phyloP scores from a whole-genome alignment of 2,113 vertebrate genomes.

The Bostrychus sinensis region DNA sequence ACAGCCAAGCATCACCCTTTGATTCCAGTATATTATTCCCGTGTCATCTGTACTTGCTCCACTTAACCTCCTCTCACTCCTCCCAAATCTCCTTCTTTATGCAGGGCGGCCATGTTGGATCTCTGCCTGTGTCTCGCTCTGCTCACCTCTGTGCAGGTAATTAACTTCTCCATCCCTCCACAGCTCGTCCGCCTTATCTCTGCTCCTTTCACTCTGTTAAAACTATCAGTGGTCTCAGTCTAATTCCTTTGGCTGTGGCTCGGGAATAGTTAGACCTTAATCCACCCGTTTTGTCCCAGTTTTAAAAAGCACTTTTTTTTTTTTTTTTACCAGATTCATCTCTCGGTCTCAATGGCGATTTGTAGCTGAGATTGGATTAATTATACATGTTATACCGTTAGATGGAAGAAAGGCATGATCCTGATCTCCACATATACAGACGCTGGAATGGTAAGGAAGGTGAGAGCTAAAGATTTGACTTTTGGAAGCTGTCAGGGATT shows the following conservation, averaged over 20 bases:
- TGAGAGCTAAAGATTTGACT: slow-evolving; percentile 70
- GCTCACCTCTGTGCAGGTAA: slow-evolving; percentile 75
- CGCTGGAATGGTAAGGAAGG: slow-evolving; percentile 29
- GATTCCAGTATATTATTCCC: slow-evolving; percentile 67
- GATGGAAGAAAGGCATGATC: slow-evolving; percentile 72
- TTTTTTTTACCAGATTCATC: slow-evolving; percentile 60
- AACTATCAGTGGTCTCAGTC: slow-evolving; percentile 79
- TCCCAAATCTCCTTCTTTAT: slow-evolving; percentile 65
- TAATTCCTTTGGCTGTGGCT: slow-evolving; percentile 84
- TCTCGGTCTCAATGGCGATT: slow-evolving; percentile 67
- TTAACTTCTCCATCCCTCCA: slow-evolving; percentile 77
- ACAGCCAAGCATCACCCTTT: slow-evolving; percentile 33
- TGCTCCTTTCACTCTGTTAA: slow-evolving; percentile 85
- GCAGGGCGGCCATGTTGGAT: slow-evolving; percentile 63
- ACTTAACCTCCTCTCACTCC: slow-evolving; percentile 38
- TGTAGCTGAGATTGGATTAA: slow-evolving; percentile 72
- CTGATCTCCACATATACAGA: slow-evolving; percentile 60
- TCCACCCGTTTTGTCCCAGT: slow-evolving; percentile 54
- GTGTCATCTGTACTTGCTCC: slow-evolving; percentile 55
- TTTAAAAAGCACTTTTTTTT: slow-evolving; percentile 53
- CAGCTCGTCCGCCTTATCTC: slow-evolving; percentile 83
- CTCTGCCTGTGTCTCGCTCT: slow-evolving; percentile 65
- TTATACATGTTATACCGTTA: slow-evolving; percentile 77
- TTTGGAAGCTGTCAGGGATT: slow-evolving; percentile 67
- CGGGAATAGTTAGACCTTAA: slow-evolving; percentile 78